A percentile compares a stretch with the other conserved stretches of the same genome.
Conservation (phyloP, 1,140 invertebrate species). For the Euborellia annulipes region DNA sequence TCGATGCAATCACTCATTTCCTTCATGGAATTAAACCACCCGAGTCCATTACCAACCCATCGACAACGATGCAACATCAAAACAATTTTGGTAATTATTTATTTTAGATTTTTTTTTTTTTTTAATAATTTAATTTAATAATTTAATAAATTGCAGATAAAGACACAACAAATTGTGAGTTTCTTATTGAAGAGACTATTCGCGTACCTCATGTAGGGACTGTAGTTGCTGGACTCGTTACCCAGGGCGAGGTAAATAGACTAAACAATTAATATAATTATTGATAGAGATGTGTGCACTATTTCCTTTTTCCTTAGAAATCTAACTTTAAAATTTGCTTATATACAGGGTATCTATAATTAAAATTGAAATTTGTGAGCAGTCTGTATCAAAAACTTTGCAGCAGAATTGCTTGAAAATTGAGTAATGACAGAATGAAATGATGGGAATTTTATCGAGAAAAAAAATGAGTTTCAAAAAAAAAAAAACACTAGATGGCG, state of each 20-base stretch:
- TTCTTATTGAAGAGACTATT: constrained; percentile 90
- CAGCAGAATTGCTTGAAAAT: too few species aligned
- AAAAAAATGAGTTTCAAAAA: too few species aligned
- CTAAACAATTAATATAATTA: too few species aligned
- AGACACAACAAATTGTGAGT: constrained; percentile 38
- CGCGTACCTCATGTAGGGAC: constrained; percentile 48
- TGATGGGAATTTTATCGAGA: too few species aligned
- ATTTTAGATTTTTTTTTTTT: constrained; percentile 6
- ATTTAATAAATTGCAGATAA: constrained; percentile 2
- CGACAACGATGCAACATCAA: constrained; percentile 24
- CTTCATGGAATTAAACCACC: constrained; percentile 34
- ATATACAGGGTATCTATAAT: too few species aligned
- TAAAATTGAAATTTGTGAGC: too few species aligned
- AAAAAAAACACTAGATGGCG: too few species aligned
- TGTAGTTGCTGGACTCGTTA: constrained; percentile 75
- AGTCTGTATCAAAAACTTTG: too few species aligned
- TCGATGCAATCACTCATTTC: constrained; percentile 65
- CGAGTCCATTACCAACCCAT: constrained; percentile 20
- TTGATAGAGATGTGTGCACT: too few species aligned
- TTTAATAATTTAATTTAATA: not conserved
- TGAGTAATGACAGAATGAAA: too few species aligned
- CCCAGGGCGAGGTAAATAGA: constrained; percentile 15
- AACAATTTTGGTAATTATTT: constrained; percentile 45
- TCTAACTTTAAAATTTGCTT: too few species aligned
- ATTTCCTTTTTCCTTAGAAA: too few species aligned